phyloP scores from a whole-genome alignment of 2,797 vertebrate genomes.

The Acanthornis magna region DNA sequence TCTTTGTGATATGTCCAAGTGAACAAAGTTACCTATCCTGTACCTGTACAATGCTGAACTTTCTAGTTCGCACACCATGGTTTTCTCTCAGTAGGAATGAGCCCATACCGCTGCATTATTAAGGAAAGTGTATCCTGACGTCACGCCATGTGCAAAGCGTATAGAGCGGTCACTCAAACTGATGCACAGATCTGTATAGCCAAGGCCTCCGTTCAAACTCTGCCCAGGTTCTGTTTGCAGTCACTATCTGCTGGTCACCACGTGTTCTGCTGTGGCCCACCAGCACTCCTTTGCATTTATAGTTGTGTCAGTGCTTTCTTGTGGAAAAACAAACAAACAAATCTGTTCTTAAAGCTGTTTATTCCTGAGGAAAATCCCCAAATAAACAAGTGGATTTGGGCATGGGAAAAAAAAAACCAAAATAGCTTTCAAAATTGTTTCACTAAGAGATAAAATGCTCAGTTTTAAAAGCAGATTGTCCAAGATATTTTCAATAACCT shows the following conservation, averaged over 20 bases:
- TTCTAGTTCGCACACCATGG: background rate
- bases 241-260: rapidly evolving
- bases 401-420: background rate
- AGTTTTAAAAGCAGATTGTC: background rate
- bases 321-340: background rate
- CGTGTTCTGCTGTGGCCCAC: background rate
- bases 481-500: background rate
- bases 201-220: background rate
- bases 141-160: rapidly evolving
- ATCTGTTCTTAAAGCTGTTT: background rate
- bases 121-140: rapidly evolving
- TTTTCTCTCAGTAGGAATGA: background rate
- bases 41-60: background rate
- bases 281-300: background rate
- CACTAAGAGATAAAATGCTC: background rate
- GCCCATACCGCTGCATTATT: background rate
- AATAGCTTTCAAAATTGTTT: background rate
- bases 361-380: background rate
- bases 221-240: background rate
- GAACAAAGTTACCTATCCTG: background rate
- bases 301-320: background rate
- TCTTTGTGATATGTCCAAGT: background rate
- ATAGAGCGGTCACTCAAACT: no score
- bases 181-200: background rate
- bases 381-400: background rate